Conservation (phyloP, 2,113 vertebrate species). For the Actenoides lindsayi region DNA sequence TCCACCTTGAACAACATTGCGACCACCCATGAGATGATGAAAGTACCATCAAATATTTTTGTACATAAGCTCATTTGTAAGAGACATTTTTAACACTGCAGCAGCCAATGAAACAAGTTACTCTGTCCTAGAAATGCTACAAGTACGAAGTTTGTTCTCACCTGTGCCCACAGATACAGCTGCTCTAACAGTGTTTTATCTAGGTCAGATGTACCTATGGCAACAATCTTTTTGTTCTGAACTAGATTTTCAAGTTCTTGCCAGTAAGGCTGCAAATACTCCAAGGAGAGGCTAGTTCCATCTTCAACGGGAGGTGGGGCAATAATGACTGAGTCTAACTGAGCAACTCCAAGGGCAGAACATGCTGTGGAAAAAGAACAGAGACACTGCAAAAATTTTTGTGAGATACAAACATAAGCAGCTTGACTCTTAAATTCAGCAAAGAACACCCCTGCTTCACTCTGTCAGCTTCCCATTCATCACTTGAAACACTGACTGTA, state of each 20-base stretch:
- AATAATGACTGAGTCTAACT: slow-evolving; percentile 95
- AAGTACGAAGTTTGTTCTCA: slow-evolving; percentile 57
- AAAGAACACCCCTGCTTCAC: background rate
- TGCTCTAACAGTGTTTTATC: slow-evolving; percentile 94
- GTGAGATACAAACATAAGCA: background rate
- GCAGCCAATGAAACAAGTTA: background rate
- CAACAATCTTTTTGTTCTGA: slow-evolving; percentile 85
- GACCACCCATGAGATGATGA: background rate
- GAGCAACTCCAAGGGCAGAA: slow-evolving; percentile 87
- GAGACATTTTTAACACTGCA: background rate
- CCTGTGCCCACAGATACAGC: slow-evolving; percentile 96
- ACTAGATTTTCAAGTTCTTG: slow-evolving; percentile 90
- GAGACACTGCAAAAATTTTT: background rate
- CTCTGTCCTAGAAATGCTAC: background rate
- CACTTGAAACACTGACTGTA: background rate
- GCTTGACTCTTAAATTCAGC: background rate
- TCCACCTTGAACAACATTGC: background rate
- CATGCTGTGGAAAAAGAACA: slow-evolving; percentile 78
- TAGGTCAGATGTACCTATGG: slow-evolving; percentile 95
- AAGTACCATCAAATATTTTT: background rate
- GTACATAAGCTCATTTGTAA: background rate
- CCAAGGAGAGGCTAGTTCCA: slow-evolving; percentile 81
- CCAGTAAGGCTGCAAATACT: slow-evolving; percentile 93
- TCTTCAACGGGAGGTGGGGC: slow-evolving; percentile 85
- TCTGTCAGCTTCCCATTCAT: background rate